A percentile compares a stretch with the other conserved stretches of the same genome.
These are phyloP conservation scores for Hemiprocne comata DNA, from an alignment of 2,113 vertebrate genomes.

Conservation along the genomic window DNA sequence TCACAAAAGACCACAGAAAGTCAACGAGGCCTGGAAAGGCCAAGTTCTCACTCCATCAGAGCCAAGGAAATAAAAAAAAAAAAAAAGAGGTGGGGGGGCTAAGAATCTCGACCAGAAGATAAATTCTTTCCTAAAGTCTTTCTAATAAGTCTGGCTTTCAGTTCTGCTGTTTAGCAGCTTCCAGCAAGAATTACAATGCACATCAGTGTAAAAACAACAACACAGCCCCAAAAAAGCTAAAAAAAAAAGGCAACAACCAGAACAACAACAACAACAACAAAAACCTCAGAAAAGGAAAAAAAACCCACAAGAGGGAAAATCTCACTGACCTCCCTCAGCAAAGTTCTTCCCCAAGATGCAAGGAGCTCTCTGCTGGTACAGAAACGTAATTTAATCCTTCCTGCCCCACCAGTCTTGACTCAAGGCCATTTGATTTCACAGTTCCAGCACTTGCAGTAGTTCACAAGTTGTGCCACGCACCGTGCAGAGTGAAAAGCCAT, in stretches of 20 bases:
- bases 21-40: background rate
- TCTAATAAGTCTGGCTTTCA: background rate
- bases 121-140: background rate
- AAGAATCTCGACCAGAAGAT: background rate
- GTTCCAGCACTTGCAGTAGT: conserved; percentile 5
- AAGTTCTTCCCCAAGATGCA: background rate
- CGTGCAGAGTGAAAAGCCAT: background rate
- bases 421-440: conserved; percentile 39
- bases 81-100: background rate
- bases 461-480: background rate
- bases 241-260: background rate
- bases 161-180: background rate
- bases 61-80: background rate
- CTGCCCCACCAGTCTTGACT: conserved; percentile 13
- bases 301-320: background rate
- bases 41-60: background rate
- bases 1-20: background rate
- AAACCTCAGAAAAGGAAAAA: background rate
- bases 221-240: too few relatives aligned
- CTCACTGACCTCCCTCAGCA: background rate
- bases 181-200: background rate
- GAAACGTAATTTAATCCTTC: conserved; percentile 15
- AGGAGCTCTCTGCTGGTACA: background rate
- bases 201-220: background rate
- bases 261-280: too few relatives aligned